Percentiles rank a stretch among this genome's conserved stretches.
phyloP scores from a whole-genome alignment of 2,888 invertebrate species.

The Standfussiana lucernea region DNA sequence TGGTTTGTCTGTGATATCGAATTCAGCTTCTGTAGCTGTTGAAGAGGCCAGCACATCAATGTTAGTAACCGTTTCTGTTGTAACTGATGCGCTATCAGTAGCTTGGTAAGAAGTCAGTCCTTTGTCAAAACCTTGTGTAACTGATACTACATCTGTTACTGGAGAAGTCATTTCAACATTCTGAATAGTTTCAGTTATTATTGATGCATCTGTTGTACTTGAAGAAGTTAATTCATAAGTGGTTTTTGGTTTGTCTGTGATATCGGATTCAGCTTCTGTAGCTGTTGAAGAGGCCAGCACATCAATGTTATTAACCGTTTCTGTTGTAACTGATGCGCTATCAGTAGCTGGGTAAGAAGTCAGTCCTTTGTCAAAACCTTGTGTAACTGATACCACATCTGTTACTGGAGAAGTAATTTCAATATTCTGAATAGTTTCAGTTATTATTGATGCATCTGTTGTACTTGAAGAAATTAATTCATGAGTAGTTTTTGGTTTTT shows the following conservation, averaged over 20 bases:
- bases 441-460: no score
- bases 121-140: background rate
- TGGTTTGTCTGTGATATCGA: constrained; percentile 6
- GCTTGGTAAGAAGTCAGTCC: background rate
- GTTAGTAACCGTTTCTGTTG: background rate
- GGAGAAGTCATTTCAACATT: background rate
- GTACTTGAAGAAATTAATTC: no score
- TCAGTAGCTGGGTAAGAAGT: no score
- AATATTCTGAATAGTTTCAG: no score
- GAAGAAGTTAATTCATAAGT: background rate
- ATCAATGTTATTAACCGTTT: no score
- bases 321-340: no score
- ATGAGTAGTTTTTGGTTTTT: no score
- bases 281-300: background rate
- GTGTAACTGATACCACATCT: no score
- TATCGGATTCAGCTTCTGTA: background rate
- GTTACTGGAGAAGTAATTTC: no score
- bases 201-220: background rate
- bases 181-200: constrained; percentile 11
- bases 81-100: constrained; percentile 5
- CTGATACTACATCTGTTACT: background rate
- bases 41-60: background rate
- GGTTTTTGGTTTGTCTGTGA: constrained; percentile 5
- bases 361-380: no score
- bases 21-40: background rate